Percentiles rank a stretch among this genome's conserved stretches.
These are phyloP conservation scores for Dendrolimus punctatus DNA, from an alignment of 1,140 invertebrate species.

Conservation along the genomic window DNA sequence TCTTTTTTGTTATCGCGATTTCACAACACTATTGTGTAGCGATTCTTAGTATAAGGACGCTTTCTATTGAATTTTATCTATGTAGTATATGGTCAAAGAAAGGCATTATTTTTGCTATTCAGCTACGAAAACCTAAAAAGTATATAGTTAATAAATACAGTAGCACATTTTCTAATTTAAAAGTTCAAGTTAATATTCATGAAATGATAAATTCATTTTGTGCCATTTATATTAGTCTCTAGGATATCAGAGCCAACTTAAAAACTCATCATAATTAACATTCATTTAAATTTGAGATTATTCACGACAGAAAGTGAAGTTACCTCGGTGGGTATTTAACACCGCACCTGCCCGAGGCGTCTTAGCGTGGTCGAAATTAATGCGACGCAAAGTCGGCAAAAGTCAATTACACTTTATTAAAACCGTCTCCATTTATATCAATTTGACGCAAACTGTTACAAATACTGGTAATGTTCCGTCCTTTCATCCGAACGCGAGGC, in stretches of 20 bases:
- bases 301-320: conserved; percentile 59
- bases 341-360: conserved; percentile 65
- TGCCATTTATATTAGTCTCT: conserved; percentile 35
- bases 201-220: background rate
- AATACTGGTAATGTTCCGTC: conserved; percentile 71
- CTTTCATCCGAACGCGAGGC: conserved; percentile 63
- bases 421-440: conserved; percentile 72
- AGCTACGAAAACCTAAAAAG: background rate
- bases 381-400: conserved; percentile 69
- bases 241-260: conserved; percentile 41
- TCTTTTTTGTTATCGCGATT: no score
- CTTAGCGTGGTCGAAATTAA: conserved; percentile 69
- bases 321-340: conserved; percentile 57
- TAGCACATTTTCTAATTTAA: no score
- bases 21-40: no score
- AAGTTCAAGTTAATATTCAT: background rate
- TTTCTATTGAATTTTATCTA: no score
- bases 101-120: no score
- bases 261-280: conserved; percentile 66
- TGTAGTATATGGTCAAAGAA: no score
- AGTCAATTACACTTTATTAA: conserved; percentile 73
- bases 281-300: conserved; percentile 67
- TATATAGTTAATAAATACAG: background rate
- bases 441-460: conserved; percentile 72
- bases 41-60: no score